phyloP scores from a whole-genome alignment of 2,113 vertebrate species.

The Pitta sordida region DNA sequence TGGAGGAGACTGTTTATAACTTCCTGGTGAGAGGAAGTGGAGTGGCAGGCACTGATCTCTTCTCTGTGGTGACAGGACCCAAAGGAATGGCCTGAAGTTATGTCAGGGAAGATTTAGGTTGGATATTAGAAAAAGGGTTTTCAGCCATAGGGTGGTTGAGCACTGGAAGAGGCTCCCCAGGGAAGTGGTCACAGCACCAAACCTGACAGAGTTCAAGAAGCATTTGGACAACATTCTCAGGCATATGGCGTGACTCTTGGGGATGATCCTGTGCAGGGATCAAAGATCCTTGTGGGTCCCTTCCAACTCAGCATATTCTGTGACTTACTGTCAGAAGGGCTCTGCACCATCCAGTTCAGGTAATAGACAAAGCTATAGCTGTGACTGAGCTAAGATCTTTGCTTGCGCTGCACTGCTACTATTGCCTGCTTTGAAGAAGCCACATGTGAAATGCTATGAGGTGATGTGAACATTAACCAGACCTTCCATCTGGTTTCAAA shows the following conservation, averaged over 20 bases:
- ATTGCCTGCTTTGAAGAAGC: conserved; percentile 26
- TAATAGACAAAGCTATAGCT: neutral
- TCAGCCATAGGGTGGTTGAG: neutral
- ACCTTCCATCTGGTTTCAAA: conserved; percentile 14
- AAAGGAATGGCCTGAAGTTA: neutral
- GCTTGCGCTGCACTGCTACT: neutral
- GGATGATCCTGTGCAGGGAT: neutral
- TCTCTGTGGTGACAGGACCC: neutral
- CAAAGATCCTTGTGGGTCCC: neutral
- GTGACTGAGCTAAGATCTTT: neutral
- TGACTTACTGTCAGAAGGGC: neutral
- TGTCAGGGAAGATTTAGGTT: neutral
- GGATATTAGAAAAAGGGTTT: neutral
- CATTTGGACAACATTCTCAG: neutral
- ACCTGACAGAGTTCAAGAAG: neutral
- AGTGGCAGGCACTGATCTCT: neutral
- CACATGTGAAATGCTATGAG: neutral
- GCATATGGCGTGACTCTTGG: neutral
- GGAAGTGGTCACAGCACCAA: neutral
- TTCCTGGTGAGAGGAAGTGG: neutral
- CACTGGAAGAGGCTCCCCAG: neutral
- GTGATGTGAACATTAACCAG: conserved; percentile 36
- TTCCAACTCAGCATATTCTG: neutral
- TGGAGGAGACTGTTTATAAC: neutral
- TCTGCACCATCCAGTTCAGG: neutral